Conservation (phyloP, 2,113 vertebrate genomes). For the Ancistrus triradiatus region DNA sequence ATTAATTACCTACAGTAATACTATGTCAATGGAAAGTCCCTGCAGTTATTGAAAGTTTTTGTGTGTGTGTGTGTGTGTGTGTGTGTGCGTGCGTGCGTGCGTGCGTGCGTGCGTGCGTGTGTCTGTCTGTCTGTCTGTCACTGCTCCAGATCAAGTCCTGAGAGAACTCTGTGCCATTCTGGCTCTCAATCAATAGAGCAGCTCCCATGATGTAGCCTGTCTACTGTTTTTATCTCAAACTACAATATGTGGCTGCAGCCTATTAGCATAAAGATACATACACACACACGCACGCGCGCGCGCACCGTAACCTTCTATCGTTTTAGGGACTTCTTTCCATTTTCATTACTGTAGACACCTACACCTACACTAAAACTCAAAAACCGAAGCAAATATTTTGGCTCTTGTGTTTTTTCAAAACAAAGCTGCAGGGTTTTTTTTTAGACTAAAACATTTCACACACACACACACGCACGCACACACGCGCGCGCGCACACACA, state of each 20-base stretch:
- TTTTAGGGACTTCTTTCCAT: too few species aligned
- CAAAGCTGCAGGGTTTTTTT: too few species aligned
- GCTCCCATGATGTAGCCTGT: slow-evolving; percentile 68
- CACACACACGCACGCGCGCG: slow-evolving; percentile 6
- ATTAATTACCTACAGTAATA: too few species aligned
- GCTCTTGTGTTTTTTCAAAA: too few species aligned
- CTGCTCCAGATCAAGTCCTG: slow-evolving; percentile 18
- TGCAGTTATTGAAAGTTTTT: neutral
- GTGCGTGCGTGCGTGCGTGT: slow-evolving; percentile 13
- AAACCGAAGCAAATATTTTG: too few species aligned
- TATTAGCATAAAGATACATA: slow-evolving; percentile 60
- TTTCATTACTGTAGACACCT: too few species aligned
- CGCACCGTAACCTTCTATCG: too few species aligned
- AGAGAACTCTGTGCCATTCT: slow-evolving; percentile 31
- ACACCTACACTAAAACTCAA: too few species aligned
- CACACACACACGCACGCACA: slow-evolving; percentile 11
- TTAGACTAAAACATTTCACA: too few species aligned
- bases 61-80: slow-evolving; percentile 19
- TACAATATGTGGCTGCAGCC: slow-evolving; percentile 58
- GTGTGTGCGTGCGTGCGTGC: slow-evolving; percentile 11
- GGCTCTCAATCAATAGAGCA: slow-evolving; percentile 69
- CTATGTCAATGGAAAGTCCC: too few species aligned
- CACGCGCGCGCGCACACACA: neutral
- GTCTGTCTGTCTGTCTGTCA: slow-evolving; percentile 23
- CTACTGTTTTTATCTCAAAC: slow-evolving; percentile 61